A percentile compares a stretch with the other conserved stretches of the same genome.
Conservation (phyloP, 2,797 vertebrate species). For the Sebastiscus albofasciatus region DNA sequence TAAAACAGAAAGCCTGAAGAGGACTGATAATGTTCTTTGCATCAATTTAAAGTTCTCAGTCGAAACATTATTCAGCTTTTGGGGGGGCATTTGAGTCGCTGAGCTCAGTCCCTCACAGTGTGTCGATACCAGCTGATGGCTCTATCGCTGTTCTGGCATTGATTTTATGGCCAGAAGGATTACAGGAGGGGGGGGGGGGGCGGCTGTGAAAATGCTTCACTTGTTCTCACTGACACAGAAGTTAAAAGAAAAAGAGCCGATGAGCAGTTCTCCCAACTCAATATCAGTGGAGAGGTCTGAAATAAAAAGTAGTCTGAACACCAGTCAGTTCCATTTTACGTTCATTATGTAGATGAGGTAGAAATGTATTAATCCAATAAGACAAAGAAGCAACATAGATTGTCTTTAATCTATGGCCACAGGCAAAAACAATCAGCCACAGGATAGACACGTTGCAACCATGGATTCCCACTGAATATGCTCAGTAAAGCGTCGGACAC, state of each 20-base stretch:
- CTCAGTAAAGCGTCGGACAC: too few relatives aligned
- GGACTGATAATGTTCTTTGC: background rate
- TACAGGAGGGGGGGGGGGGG: background rate
- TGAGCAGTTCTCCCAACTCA: background rate
- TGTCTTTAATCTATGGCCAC: too few relatives aligned
- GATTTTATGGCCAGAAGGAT: background rate
- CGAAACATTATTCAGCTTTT: background rate
- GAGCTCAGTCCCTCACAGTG: background rate
- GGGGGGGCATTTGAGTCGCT: background rate
- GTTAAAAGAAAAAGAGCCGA: background rate
- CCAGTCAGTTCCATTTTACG: background rate
- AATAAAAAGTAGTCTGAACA: background rate
- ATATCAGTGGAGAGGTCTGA: background rate
- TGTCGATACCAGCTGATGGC: background rate
- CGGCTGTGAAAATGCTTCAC: too few relatives aligned
- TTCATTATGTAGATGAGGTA: background rate
- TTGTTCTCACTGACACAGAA: background rate
- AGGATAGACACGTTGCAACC: background rate
- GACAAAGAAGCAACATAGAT: background rate
- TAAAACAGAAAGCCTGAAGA: background rate
- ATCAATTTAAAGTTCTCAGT: background rate
- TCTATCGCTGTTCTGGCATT: background rate
- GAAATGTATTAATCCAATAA: background rate
- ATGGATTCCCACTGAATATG: too few relatives aligned
- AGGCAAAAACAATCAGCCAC: too few relatives aligned